A percentile compares a stretch with the other conserved stretches of the same genome.
Evolutionary conservation across 2,888 invertebrate genomes (phyloP).

Genomic region (Mongoloraphidia duomilia): DNA sequence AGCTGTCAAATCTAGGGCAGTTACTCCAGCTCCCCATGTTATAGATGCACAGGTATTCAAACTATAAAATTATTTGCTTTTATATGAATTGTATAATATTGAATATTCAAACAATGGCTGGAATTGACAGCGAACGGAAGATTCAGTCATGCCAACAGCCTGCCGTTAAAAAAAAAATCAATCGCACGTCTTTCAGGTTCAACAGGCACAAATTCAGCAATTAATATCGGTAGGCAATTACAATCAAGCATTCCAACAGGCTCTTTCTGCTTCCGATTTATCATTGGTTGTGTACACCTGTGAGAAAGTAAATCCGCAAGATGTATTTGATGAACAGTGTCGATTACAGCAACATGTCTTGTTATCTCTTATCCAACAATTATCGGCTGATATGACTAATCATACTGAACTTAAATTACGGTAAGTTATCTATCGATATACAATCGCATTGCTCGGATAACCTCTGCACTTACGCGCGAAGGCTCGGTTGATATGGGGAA

Average conservation of each 20-base stretch:
- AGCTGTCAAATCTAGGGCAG: slow-evolving; percentile 53
- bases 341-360: slow-evolving; percentile 76
- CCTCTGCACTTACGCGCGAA: too few species aligned
- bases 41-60: slow-evolving; percentile 33
- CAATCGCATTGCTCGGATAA: too few species aligned
- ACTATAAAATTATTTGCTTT: not conserved
- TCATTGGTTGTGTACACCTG: slow-evolving; percentile 75
- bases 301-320: slow-evolving; percentile 64
- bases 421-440: slow-evolving; percentile 31
- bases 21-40: slow-evolving; percentile 55
- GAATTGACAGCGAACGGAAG: too few species aligned
- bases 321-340: slow-evolving; percentile 62
- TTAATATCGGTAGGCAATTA: slow-evolving; percentile 56
- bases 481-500: too few species aligned
- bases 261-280: slow-evolving; percentile 77
- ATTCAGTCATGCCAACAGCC: too few species aligned
- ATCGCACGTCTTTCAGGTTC: slow-evolving; percentile 28
- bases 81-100: not conserved
- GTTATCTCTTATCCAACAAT: slow-evolving; percentile 85
- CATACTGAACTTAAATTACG: slow-evolving; percentile 71
- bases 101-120: too few species aligned
- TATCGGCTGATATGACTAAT: slow-evolving; percentile 75
- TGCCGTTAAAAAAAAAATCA: too few species aligned
- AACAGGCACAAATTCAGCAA: slow-evolving; percentile 53
- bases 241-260: slow-evolving; percentile 83